These are phyloP conservation scores for Apamea anceps DNA, from an alignment of 2,888 invertebrate genomes.

Conservation along the genomic window DNA sequence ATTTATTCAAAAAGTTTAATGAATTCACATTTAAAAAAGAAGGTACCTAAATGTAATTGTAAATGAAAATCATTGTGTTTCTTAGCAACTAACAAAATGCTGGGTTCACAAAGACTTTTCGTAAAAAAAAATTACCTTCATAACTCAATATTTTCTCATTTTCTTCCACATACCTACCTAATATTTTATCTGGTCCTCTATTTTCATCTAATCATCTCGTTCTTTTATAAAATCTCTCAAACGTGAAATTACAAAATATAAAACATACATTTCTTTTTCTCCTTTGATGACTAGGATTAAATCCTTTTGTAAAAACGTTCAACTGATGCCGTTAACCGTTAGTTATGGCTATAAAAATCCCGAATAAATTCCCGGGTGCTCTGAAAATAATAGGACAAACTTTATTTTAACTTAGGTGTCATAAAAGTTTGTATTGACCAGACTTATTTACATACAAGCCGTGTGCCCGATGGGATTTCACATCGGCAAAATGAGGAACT, in stretches of 20 bases:
- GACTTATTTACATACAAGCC: neutral
- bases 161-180: neutral
- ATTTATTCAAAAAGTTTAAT: neutral
- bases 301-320: conserved; percentile 21
- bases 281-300: conserved; percentile 24
- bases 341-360: conserved; percentile 17
- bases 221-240: neutral
- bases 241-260: conserved; percentile 25
- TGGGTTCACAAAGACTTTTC: neutral
- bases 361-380: neutral
- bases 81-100: neutral
- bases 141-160: neutral
- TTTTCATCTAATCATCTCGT: conserved; percentile 21
- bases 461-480: neutral
- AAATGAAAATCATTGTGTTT: neutral
- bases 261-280: neutral
- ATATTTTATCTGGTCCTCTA: neutral
- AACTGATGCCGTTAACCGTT: conserved; percentile 8
- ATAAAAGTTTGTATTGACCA: neutral
- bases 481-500: neutral
- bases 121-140: neutral
- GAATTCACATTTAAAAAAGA: neutral
- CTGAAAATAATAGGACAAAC: neutral
- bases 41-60: neutral
- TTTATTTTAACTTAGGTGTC: neutral